Percentiles rank a stretch among this genome's conserved stretches.
phyloP scores from a whole-genome alignment of 2,113 vertebrate species.

The Rana temporaria region DNA sequence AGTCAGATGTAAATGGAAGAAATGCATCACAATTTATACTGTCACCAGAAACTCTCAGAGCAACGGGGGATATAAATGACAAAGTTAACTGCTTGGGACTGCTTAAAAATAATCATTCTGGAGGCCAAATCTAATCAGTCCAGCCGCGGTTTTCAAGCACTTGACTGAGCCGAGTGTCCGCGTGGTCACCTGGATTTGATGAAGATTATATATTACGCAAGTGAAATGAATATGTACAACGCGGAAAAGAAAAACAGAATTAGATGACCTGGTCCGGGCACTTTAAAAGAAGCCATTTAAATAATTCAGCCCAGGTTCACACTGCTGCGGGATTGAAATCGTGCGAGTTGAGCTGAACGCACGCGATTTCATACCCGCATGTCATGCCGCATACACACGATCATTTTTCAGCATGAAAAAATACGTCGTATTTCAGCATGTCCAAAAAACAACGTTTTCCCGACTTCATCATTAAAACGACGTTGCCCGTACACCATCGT shows the following conservation, averaged over 20 bases:
- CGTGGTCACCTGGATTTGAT: not conserved
- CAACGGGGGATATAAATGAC: slow-evolving; percentile 51
- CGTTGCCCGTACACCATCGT: no score
- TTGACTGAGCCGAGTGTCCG: slow-evolving; percentile 7
- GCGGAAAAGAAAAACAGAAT: not conserved
- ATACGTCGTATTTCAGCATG: no score
- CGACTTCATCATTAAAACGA: no score
- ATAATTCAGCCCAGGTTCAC: no score
- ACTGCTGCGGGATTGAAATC: no score
- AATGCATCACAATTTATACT: slow-evolving; percentile 53
- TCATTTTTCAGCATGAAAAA: no score
- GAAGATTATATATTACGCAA: no score
- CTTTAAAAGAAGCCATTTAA: not conserved
- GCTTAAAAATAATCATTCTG: slow-evolving; percentile 44
- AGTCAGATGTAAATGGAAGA: slow-evolving; percentile 34
- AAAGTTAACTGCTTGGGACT: slow-evolving; percentile 44
- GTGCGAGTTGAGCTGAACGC: no score
- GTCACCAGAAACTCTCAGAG: slow-evolving; percentile 47
- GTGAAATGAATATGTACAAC: no score
- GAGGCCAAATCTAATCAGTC: slow-evolving; percentile 46
- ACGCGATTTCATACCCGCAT: no score
- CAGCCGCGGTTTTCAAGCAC: slow-evolving; percentile 8
- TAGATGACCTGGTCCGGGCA: not conserved
- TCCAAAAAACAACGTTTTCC: no score
- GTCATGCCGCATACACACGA: no score